Conservation (phyloP, 1,140 invertebrate species). For the Neodiprion fabricii region DNA sequence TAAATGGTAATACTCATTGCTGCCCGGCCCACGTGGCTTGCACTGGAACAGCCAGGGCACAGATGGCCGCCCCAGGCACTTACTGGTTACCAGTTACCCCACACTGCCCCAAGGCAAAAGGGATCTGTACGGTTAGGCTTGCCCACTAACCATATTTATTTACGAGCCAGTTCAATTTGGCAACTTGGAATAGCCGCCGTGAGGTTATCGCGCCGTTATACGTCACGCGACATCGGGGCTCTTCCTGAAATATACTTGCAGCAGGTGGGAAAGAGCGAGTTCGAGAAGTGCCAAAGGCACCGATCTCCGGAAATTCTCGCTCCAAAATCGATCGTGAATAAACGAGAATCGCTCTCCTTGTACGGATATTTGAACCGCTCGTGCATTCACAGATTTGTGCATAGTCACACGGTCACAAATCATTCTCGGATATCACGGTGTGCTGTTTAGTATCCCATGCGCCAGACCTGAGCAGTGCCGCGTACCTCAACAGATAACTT, state of each 20-base stretch:
- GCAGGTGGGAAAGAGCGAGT: too few species aligned
- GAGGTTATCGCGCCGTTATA: too few species aligned
- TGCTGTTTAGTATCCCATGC: not conserved
- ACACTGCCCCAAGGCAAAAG: constrained; percentile 50
- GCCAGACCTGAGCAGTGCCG: not conserved
- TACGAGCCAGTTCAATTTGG: constrained; percentile 52
- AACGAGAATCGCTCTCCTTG: too few species aligned
- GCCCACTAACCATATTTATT: constrained; percentile 61
- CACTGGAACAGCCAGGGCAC: constrained; percentile 54
- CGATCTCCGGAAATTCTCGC: too few species aligned
- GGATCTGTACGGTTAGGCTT: constrained; percentile 51
- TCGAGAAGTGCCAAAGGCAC: too few species aligned
- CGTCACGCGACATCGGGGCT: too few species aligned
- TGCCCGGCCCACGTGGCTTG: constrained; percentile 50
- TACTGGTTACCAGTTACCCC: constrained; percentile 49
- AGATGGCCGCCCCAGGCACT: constrained; percentile 61
- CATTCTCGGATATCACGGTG: not conserved
- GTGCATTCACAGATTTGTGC: too few species aligned
- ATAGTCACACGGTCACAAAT: too few species aligned
- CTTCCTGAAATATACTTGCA: too few species aligned
- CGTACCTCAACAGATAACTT: not conserved
- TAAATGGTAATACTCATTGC: constrained; percentile 48
- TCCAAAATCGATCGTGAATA: too few species aligned
- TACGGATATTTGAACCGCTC: too few species aligned
- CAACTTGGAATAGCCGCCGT: not conserved